Percentiles rank a stretch among this genome's conserved stretches.
Evolutionary conservation across 2,113 vertebrate genomes (phyloP).

Genomic region (Sitta europaea): DNA sequence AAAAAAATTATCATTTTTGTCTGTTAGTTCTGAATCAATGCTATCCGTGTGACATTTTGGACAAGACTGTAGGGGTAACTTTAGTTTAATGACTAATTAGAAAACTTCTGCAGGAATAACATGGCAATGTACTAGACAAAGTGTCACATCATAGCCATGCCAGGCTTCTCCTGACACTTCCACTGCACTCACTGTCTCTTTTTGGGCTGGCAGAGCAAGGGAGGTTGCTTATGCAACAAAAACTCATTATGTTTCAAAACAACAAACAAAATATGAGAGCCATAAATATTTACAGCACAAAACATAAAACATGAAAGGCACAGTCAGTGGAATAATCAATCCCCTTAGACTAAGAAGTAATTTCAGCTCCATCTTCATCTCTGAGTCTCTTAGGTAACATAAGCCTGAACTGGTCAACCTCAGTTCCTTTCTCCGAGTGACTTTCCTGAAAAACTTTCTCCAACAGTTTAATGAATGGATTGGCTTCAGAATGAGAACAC

Average conservation of each 20-base stretch:
- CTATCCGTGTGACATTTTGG: not conserved
- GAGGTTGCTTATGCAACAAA: not conserved
- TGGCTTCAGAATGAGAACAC: not conserved
- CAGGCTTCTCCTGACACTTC: not conserved
- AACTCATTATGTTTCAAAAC: not conserved
- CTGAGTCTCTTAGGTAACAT: not conserved
- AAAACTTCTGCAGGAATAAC: constrained; percentile 9
- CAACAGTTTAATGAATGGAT: not conserved
- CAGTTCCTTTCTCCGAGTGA: not conserved
- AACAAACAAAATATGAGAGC: not conserved
- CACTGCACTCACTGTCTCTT: not conserved
- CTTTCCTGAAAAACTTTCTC: not conserved
- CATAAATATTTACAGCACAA: constrained; percentile 25
- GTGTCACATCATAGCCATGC: not conserved
- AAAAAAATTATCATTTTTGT: not conserved
- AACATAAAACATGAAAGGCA: not conserved
- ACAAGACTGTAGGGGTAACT: not conserved
- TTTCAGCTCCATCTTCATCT: not conserved
- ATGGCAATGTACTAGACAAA: not conserved
- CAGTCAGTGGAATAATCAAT: not conserved
- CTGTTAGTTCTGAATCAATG: not conserved
- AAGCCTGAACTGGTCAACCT: not conserved
- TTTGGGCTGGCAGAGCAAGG: not conserved
- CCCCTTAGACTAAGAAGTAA: not conserved
- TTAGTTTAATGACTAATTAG: constrained; percentile 52